Percentiles rank a stretch among this genome's conserved stretches.
Conservation (phyloP, 2,113 vertebrate species). For the Bambusicola thoracicus region DNA sequence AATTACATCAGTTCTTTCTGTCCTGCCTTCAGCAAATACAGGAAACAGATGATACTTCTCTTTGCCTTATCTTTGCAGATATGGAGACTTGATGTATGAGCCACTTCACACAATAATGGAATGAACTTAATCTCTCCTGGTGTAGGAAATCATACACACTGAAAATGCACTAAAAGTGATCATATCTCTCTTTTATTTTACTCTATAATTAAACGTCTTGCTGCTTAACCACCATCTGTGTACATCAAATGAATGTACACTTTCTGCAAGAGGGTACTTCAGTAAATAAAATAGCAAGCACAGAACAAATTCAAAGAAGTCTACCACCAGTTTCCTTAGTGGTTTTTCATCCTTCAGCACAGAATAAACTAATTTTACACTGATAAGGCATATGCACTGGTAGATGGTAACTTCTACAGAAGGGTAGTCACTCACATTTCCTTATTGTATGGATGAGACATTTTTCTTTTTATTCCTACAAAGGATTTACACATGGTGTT, state of each 20-base stretch:
- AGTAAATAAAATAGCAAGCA: neutral
- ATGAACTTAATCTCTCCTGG: neutral
- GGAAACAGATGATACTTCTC: neutral
- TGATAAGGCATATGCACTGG: neutral
- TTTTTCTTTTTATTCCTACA: neutral
- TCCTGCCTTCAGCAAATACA: neutral
- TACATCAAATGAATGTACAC: neutral
- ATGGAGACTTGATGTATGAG: neutral
- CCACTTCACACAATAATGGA: neutral
- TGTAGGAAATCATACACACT: neutral
- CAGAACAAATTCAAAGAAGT: neutral
- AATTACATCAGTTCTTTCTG: neutral
- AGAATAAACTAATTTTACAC: neutral
- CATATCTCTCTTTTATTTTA: neutral
- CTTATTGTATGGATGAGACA: neutral
- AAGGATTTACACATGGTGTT: neutral
- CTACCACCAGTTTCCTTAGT: neutral
- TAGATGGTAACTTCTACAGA: neutral
- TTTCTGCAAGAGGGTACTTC: neutral
- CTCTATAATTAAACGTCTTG: neutral
- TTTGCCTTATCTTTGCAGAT: neutral
- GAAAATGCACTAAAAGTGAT: neutral
- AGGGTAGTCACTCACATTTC: accelerated
- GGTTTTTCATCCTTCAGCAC: neutral
- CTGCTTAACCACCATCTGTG: neutral